Conservation (phyloP, 2,888 invertebrate genomes). For the Sarcophaga rosellei region DNA sequence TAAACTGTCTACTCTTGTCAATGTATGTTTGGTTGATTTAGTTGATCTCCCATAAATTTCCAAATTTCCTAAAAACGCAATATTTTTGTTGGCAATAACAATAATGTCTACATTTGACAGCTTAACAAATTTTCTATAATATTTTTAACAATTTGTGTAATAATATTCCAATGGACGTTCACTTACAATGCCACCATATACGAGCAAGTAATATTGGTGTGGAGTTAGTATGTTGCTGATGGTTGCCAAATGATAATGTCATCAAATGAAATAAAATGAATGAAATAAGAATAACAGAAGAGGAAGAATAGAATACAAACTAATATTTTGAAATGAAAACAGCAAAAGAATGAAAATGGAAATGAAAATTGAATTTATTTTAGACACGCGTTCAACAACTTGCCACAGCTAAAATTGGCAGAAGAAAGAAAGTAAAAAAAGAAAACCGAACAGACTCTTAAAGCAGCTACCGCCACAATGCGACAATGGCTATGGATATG, state of each 20-base stretch:
- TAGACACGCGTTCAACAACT: conserved; percentile 54
- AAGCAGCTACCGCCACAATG: neutral
- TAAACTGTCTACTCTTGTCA: neutral
- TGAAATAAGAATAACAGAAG: neutral
- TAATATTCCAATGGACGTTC: conserved; percentile 22
- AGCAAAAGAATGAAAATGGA: conserved; percentile 25
- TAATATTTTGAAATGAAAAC: conserved; percentile 23
- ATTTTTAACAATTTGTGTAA: conserved; percentile 50
- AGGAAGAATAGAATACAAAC: neutral
- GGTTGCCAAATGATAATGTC: conserved; percentile 61
- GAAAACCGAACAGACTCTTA: neutral
- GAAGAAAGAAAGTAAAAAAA: neutral
- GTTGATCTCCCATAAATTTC: no score
- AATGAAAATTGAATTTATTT: conserved; percentile 63
- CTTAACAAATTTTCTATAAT: conserved; percentile 54
- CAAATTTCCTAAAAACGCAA: neutral
- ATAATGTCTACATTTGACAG: conserved; percentile 51
- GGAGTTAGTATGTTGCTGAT: neutral
- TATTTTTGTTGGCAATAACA: conserved; percentile 22
- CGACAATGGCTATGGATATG: conserved; percentile 10
- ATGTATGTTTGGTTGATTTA: no score
- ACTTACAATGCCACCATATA: neutral
- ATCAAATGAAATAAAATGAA: conserved; percentile 29
- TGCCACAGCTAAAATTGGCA: conserved; percentile 34
- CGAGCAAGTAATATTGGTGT: neutral